These are phyloP conservation scores for Myanophis thanlyinensis DNA, from an alignment of 2,113 vertebrate genomes.

Conservation along the genomic window DNA sequence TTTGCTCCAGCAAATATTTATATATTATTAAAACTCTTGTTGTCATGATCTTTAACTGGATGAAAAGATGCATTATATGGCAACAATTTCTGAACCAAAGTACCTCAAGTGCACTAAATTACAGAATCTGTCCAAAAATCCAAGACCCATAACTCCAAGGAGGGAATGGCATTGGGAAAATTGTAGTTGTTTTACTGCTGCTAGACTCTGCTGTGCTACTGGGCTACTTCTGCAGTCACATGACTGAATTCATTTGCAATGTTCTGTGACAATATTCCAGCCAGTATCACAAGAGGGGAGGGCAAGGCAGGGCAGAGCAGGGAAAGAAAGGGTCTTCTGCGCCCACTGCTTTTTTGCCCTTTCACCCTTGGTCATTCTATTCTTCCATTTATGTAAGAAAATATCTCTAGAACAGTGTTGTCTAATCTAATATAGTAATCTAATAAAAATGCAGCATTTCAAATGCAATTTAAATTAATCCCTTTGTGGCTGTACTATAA, in stretches of 20 bases:
- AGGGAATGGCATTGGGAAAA: neutral
- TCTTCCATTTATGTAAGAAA: neutral
- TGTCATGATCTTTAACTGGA: neutral
- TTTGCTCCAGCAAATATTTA: conserved; percentile 13
- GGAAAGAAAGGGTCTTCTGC: neutral
- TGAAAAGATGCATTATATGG: neutral
- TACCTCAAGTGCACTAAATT: neutral
- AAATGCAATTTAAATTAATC: conserved; percentile 33
- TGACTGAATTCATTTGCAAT: neutral
- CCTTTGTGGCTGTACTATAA: conserved; percentile 35
- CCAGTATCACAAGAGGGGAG: neutral
- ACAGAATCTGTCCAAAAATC: neutral
- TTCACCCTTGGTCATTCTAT: neutral
- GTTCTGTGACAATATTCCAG: neutral
- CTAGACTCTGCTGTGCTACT: neutral
- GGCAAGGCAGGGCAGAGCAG: neutral
- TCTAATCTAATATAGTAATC: neutral
- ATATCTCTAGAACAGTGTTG: neutral
- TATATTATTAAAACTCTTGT: neutral
- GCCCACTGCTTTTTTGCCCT: neutral
- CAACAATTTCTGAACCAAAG: neutral
- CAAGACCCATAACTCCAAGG: neutral
- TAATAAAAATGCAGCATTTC: conserved; percentile 32
- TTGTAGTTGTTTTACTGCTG: neutral
- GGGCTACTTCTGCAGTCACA: neutral